Base-by-base conservation (phyloP, 2,113 vertebrate species). In the Urocitellus parryii region DNA sequence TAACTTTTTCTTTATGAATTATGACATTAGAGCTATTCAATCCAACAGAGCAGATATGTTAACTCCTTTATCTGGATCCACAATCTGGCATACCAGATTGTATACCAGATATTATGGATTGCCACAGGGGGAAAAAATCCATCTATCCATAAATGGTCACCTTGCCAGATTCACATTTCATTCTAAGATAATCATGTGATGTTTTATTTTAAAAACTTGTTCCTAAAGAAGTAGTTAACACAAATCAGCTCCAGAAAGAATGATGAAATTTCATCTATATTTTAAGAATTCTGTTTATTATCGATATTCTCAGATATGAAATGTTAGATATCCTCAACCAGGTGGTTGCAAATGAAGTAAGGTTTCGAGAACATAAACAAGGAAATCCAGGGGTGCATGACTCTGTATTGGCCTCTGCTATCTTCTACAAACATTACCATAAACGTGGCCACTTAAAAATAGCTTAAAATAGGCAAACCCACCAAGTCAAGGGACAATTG, bases 231-330 rank as follows among this genome's bases (percentile, higher is more conserved):
- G 12, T 79, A 18, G 8, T 82, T 58, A 96, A 94, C 11, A 77
- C 10, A 95, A 93, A 92, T 91, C 74, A 58, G 73, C 76, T 95
- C 25, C 9, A 94, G 65, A 95, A 2, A 90, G 42, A 91, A 92
- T 37, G 37, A 63, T 74, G 37, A 85, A 89, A 86, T 14, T 73
- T 93, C 18, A 93, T 58, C 10, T 82, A 16, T 42, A 87, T 70
- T 87, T 92, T 79, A 94, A 85, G 51, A 84, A 90, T 42, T 87
- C 48, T 76, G 48, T 29, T 45, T 90, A 67, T 73, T 1, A 90
- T 74, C 37, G 80, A n/a, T 39, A 79, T 78, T 53, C 39, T 94
- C 65, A 94, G 89, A 85, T 93, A 76, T 34, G 9, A 79, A 92
- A 72, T 51, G 51, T 20, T 58, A 58, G 56, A 61, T 65, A 63